Evolutionary conservation across 2,888 invertebrate species (phyloP).

Genomic region (Drosophila formosana): DNA sequence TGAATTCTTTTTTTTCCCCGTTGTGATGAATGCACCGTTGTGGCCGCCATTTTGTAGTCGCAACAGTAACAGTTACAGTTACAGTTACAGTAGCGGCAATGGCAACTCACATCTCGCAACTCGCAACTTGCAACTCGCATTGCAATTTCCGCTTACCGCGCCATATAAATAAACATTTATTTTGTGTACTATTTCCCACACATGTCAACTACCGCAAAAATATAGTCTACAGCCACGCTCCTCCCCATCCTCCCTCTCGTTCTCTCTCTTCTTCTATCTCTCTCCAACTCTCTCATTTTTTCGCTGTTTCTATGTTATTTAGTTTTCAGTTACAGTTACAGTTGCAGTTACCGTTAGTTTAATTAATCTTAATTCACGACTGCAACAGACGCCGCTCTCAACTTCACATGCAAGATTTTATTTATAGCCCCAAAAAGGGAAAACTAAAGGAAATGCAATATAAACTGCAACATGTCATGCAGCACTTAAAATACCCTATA

Average conservation of each 20-base stretch:
- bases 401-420: slow-evolving; percentile 79
- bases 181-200: slow-evolving; percentile 71
- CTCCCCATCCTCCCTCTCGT: background rate
- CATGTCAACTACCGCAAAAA: slow-evolving; percentile 63
- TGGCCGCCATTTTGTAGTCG: slow-evolving; percentile 74
- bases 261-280: background rate
- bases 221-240: slow-evolving; percentile 31
- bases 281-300: background rate
- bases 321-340: slow-evolving; percentile 66
- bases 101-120: slow-evolving; percentile 20
- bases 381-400: slow-evolving; percentile 69
- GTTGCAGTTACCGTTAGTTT: slow-evolving; percentile 68
- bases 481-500: slow-evolving; percentile 7
- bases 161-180: slow-evolving; percentile 79
- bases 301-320: slow-evolving; percentile 37
- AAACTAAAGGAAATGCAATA: slow-evolving; percentile 26
- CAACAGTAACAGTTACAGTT: slow-evolving; percentile 46
- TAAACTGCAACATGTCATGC: background rate
- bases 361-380: slow-evolving; percentile 81
- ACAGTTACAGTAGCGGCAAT: background rate
- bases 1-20: slow-evolving; percentile 36
- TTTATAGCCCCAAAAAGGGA: slow-evolving; percentile 61
- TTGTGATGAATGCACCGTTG: slow-evolving; percentile 66
- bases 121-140: slow-evolving; percentile 54
- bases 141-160: slow-evolving; percentile 75